phyloP scores from a whole-genome alignment of 2,113 vertebrate species.

The Pteruthius melanotis region DNA sequence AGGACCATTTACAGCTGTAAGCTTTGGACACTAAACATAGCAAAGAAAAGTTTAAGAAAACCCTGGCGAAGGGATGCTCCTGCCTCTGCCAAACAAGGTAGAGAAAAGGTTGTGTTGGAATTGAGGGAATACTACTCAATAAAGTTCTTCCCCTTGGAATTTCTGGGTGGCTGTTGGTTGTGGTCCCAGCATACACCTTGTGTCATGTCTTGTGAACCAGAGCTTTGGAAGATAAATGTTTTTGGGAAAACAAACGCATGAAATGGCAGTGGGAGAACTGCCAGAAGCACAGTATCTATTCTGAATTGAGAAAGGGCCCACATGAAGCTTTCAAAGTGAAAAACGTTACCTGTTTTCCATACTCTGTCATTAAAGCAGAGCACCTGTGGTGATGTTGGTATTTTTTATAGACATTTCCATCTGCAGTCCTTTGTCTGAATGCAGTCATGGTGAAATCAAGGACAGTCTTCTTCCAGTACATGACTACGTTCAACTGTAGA shows the following conservation, averaged over 20 bases:
- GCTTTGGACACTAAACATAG: not conserved
- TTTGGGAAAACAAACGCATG: not conserved
- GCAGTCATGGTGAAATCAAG: not conserved
- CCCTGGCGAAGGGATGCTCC: not conserved
- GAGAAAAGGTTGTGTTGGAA: not conserved
- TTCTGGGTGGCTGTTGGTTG: not conserved
- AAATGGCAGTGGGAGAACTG: not conserved
- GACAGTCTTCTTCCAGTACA: not conserved
- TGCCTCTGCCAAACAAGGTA: not conserved
- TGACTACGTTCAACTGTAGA: not conserved
- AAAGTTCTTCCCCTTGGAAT: not conserved
- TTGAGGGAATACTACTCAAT: not conserved
- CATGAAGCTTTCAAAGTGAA: not conserved
- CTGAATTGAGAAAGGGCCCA: not conserved
- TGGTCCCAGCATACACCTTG: not conserved
- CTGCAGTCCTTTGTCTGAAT: not conserved
- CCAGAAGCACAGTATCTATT: not conserved
- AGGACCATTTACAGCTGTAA: not conserved
- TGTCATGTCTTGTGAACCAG: not conserved
- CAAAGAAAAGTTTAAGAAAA: not conserved
- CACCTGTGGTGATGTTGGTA: not conserved
- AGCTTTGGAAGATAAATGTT: not conserved
- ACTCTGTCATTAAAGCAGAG: not conserved
- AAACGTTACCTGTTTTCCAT: not conserved
- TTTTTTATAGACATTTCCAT: not conserved